Evolutionary conservation across 2,888 invertebrate genomes (phyloP), one percentile per base, ranked within the genome.

Genomic region (Pyrocoelia pectoralis): DNA sequence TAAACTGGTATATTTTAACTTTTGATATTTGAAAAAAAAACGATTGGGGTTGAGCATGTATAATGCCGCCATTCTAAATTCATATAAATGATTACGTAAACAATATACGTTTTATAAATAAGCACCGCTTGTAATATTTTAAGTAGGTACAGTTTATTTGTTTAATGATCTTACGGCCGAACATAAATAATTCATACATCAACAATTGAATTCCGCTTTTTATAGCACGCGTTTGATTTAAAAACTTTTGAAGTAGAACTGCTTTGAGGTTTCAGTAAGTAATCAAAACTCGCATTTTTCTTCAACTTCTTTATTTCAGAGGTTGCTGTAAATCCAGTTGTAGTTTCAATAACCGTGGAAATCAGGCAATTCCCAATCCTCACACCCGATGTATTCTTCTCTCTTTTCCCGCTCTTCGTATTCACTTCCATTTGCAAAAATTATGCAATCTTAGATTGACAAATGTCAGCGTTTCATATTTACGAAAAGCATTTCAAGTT

Each of bases 311-410:
- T 63, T 68, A 68, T 68, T 68, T 68, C 65, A 65, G 61, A 61
- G 61, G 61, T 61, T 62, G 65, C 65, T 69, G 65, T 69, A 72
- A 72, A 72, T 71, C 70, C 71, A 70, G 72, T 72, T 77, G 74
- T 76, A 76, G 73, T 77, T 76, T 77, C 78, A 78, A 79, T 78
- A 78, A 76, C 72, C 69, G 73, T 69, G 74, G 73, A 78, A 79
- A 79, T 78, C 74, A 78, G 78, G 77, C 77, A 79, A 78, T 79
- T 74, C 76, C 70, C 76, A 79, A 68, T 77, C 78, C 78, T 77
- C 78, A 79, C 77, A 68, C 77, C 77, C 66, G 67, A 70, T 70
- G 71, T 67, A 69, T 70, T 71, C 70, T 65, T 69, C 68, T 70
- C 71, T 72, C 70, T 65, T 68, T 70, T 24, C 6, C 24, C 24